phyloP scores from a whole-genome alignment of 1,140 invertebrate genomes.

The Babylonia areolata region DNA sequence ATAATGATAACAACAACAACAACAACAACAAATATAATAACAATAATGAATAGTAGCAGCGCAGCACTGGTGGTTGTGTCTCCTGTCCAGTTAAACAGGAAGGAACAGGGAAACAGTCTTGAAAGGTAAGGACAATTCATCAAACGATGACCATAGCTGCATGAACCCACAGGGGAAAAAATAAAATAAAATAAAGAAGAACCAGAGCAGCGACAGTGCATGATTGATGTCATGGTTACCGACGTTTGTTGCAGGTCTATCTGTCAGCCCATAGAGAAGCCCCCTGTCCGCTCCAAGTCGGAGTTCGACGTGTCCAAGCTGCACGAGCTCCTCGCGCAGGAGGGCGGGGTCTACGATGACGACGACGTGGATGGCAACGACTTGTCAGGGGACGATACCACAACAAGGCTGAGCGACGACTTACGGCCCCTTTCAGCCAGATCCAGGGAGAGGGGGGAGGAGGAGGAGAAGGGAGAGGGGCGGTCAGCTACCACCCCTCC shows the following conservation, averaged over 20 bases:
- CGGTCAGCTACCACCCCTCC: neutral
- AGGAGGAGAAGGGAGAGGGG: neutral
- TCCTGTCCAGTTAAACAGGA: no score
- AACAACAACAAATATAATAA: no score
- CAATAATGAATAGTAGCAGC: no score
- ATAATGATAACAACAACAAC: no score
- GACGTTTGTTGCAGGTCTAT: neutral
- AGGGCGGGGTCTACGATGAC: constrained; percentile 5
- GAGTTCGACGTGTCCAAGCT: constrained; percentile 39
- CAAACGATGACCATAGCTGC: no score
- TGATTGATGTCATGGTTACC: no score
- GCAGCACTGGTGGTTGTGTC: no score
- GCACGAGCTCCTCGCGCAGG: neutral
- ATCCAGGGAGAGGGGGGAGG: neutral
- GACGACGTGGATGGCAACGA: neutral
- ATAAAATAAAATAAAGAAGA: no score
- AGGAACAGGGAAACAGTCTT: no score
- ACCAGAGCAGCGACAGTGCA: no score
- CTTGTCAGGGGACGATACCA: neutral
- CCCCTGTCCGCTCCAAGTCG: constrained; percentile 33
- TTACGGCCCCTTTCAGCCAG: neutral
- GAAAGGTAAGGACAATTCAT: no score
- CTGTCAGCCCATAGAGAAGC: constrained; percentile 20
- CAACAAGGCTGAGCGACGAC: neutral
- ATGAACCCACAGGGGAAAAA: no score